A percentile compares a stretch with the other conserved stretches of the same genome.
phyloP scores from a whole-genome alignment of 2,888 invertebrate species.

The Ceraclea dissimilis region DNA sequence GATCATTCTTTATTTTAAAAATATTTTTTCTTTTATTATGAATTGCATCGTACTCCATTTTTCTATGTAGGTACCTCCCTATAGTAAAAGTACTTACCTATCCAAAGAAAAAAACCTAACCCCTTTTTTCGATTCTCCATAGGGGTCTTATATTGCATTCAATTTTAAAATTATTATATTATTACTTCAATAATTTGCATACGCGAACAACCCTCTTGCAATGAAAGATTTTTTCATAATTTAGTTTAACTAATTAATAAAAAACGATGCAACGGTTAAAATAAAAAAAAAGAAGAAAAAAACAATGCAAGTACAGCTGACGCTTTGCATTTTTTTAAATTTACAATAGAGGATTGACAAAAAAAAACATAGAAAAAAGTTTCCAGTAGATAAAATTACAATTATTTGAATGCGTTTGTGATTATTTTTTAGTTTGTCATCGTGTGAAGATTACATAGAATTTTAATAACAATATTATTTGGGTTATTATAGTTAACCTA shows the following conservation, averaged over 20 bases:
- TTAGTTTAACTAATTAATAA: slow-evolving; percentile 23
- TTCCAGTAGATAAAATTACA: slow-evolving; percentile 19
- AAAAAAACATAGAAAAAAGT: slow-evolving; percentile 7
- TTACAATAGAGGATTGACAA: slow-evolving; percentile 5
- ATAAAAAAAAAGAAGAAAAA: slow-evolving; percentile 21
- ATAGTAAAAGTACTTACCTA: too few relatives aligned
- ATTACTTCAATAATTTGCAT: slow-evolving; percentile 21
- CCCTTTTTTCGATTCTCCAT: not conserved
- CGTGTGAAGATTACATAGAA: too few relatives aligned
- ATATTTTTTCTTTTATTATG: too few relatives aligned
- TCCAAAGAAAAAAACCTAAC: not conserved
- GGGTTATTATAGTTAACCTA: too few relatives aligned
- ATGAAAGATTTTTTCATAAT: slow-evolving; percentile 21
- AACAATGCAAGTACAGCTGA: slow-evolving; percentile 15
- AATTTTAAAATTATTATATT: slow-evolving; percentile 14
- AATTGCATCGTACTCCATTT: too few relatives aligned
- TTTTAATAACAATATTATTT: too few relatives aligned
- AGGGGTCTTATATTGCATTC: slow-evolving; percentile 8
- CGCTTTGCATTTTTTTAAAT: slow-evolving; percentile 7
- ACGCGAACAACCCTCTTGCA: slow-evolving; percentile 18
- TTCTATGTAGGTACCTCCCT: too few relatives aligned
- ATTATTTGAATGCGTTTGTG: not conserved
- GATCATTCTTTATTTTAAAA: too few relatives aligned
- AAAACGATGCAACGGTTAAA: slow-evolving; percentile 23
- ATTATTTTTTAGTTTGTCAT: not conserved